Percentiles rank a stretch among this genome's conserved stretches.
phyloP scores from a whole-genome alignment of 1,140 invertebrate genomes.

The Temnothorax longispinosus region DNA sequence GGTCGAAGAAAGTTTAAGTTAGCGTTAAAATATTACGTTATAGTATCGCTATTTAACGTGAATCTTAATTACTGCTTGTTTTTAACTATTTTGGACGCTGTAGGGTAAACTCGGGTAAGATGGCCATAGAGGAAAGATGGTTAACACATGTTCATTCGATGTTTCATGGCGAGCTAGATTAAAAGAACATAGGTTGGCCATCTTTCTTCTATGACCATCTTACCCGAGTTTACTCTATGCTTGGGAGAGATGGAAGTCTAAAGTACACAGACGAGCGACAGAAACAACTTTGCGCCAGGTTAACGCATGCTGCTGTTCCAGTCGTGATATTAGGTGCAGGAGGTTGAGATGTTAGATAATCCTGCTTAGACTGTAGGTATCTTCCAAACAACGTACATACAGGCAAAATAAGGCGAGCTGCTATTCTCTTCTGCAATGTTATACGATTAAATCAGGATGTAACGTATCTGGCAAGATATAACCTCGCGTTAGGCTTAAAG shows the following conservation, averaged over 20 bases:
- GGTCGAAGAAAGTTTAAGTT: neutral
- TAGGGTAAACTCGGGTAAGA: no score
- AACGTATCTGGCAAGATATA: neutral
- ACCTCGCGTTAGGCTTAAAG: neutral
- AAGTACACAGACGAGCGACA: slow-evolving; percentile 24
- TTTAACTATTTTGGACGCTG: slow-evolving; percentile 1
- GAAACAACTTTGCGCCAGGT: slow-evolving; percentile 39
- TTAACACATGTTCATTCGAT: no score
- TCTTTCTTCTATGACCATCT: no score
- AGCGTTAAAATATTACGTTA: slow-evolving; percentile 6
- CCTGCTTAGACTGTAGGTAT: neutral
- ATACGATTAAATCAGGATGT: neutral
- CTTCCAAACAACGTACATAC: neutral
- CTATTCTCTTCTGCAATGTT: neutral
- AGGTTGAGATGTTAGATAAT: slow-evolving; percentile 37
- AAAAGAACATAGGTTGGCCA: no score
- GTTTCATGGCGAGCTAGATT: no score
- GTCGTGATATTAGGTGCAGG: slow-evolving; percentile 10
- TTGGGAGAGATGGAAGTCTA: neutral
- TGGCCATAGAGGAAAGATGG: no score
- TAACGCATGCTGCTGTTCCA: slow-evolving; percentile 44
- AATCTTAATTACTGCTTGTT: slow-evolving; percentile 24
- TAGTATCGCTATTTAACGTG: neutral
- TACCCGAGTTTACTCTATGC: no score
- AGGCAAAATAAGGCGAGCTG: neutral